Evolutionary conservation across 1,140 invertebrate species (phyloP).

Genomic region (Gonatopus flavifemur): DNA sequence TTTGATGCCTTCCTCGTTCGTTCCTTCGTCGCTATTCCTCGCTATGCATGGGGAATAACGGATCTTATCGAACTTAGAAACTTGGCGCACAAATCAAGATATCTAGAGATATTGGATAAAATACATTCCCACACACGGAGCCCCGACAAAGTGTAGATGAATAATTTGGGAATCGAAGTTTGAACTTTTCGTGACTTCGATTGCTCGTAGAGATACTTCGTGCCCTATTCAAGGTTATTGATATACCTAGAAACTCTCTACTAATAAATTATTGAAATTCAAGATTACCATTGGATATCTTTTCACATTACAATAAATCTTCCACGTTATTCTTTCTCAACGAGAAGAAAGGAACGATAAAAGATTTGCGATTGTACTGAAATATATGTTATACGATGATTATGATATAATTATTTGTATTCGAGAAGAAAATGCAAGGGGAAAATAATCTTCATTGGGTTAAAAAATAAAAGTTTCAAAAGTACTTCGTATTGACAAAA

Average conservation of each 20-base stretch:
- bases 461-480: too few species aligned
- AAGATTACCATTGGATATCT: conserved; percentile 4
- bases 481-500: too few species aligned
- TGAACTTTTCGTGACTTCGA: conserved; percentile 15
- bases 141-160: conserved; percentile 17
- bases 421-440: too few species aligned
- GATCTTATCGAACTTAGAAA: conserved; percentile 26
- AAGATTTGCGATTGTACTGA: too few species aligned
- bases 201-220: conserved; percentile 15
- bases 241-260: too few species aligned
- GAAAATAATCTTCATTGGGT: too few species aligned
- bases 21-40: conserved; percentile 1
- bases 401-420: too few species aligned
- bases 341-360: too few species aligned
- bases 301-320: not conserved
- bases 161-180: conserved; percentile 9
- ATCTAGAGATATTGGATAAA: conserved; percentile 14
- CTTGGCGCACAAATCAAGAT: conserved; percentile 29
- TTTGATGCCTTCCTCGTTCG: too few species aligned
- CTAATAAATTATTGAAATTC: conserved; percentile 26
- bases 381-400: too few species aligned
- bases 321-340: too few species aligned
- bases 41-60: not conserved
- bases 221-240: too few species aligned
- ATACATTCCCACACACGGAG: conserved; percentile 17